Base-by-base conservation (phyloP, 2,797 vertebrate genomes). In the Muscicapa striata region DNA sequence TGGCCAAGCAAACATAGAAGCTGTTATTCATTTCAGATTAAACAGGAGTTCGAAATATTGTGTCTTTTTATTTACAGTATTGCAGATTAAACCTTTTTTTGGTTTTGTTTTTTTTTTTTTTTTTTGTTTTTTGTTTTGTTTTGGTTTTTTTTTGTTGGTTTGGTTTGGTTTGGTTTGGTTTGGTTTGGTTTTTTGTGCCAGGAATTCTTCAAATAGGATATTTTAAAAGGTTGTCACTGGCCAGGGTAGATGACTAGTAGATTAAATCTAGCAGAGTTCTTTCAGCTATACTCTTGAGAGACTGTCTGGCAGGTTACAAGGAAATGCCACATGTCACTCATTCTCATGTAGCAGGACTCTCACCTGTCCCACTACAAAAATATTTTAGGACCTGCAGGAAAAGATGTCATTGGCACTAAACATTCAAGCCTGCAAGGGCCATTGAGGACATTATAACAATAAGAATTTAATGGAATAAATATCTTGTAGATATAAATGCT, bases 311-410 rank as follows among this genome's bases (percentile, higher is more conserved):
- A 8, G 1, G 16, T 57, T 75, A 38, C 15, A 10, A 52, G 55
- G 32, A 85, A 64, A 82, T 76, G 40, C 4, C 15, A 16, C 45
- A 46, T 26, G 45, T 68, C 29, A 40, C 22, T 82, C 5, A 0
- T 55, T 74, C 24, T 72, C 12, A 9, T 15, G 58, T 55, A 38
- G 72, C 58, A 73, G 41, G 54, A 51, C 10, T 64, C 6, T 26
- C 19, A 14, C 32, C 10, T 9, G 12, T 19, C 30, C 34, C 10
- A 1, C 17, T 72, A 29, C 0, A 0, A 46, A 78, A 41, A 29
- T 38, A 64, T 54, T 76, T 84, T n/a, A 66, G 30, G 34, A 63
- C 9, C 4, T 36, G 29, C 5, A 72, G 29, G 55, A 79, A 52
- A 79, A 72, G 5, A 17, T 43, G 11, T 55, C 27, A 40, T 34